Conservation (phyloP, 2,113 vertebrate species). For the Sceloporus tristichus region DNA sequence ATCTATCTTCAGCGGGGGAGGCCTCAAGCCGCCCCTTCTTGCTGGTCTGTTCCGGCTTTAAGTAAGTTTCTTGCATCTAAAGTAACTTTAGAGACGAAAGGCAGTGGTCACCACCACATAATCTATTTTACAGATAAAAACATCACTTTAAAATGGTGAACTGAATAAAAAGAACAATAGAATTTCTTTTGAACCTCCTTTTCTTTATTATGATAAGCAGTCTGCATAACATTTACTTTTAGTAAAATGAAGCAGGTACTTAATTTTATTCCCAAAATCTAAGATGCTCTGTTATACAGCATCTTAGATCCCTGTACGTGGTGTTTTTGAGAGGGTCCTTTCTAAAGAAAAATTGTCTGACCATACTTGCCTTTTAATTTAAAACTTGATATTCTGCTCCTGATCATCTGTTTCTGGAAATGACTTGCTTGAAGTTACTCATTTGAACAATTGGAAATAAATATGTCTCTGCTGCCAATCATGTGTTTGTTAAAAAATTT, state of each 20-base stretch:
- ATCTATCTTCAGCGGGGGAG: too few relatives aligned
- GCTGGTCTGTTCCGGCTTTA: background rate
- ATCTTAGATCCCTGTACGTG: rapidly evolving
- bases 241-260: background rate
- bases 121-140: background rate
- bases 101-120: background rate
- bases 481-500: background rate
- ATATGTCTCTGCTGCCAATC: background rate
- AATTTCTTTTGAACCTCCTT: slow-evolving; percentile 10
- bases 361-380: background rate
- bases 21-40: too few relatives aligned
- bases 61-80: background rate
- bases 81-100: background rate
- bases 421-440: background rate
- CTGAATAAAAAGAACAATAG: background rate
- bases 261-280: rapidly evolving
- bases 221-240: background rate
- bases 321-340: background rate
- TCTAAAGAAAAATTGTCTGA: background rate
- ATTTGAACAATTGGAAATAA: background rate
- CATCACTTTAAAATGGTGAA: slow-evolving; percentile 23
- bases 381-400: background rate
- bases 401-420: background rate
- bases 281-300: background rate
- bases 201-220: slow-evolving; percentile 1